Evolutionary conservation across 2,113 vertebrate genomes (phyloP).

Genomic region (Chrysemys picta): DNA sequence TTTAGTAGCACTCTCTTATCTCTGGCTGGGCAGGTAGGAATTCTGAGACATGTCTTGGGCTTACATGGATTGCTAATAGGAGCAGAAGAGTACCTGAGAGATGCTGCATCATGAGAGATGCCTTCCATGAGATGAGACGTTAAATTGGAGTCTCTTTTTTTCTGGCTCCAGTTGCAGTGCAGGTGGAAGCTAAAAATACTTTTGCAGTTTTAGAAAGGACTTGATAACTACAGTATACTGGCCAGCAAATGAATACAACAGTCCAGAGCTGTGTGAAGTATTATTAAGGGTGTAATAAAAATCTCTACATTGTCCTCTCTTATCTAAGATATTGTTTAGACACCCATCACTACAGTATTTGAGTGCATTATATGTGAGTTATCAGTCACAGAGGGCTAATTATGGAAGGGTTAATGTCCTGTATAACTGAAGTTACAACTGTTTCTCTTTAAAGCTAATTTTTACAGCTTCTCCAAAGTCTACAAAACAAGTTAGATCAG

Average conservation of each 20-base stretch:
- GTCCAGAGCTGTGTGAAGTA: background rate
- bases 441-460: background rate
- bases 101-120: background rate
- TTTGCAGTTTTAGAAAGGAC: background rate
- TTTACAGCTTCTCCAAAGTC: background rate
- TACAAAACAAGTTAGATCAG: background rate
- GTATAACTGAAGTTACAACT: fast-evolving
- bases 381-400: fast-evolving
- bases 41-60: background rate
- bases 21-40: background rate
- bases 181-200: background rate
- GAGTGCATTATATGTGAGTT: background rate
- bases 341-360: background rate
- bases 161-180: background rate
- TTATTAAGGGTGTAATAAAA: background rate
- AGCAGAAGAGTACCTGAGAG: background rate
- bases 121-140: background rate
- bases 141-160: background rate
- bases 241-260: background rate
- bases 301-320: no score
- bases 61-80: background rate
- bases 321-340: background rate
- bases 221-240: background rate
- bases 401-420: background rate
- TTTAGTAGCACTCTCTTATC: background rate